These are phyloP conservation scores for Loxodonta africana DNA, from an alignment of 2,113 vertebrate genomes.

Conservation along the genomic window DNA sequence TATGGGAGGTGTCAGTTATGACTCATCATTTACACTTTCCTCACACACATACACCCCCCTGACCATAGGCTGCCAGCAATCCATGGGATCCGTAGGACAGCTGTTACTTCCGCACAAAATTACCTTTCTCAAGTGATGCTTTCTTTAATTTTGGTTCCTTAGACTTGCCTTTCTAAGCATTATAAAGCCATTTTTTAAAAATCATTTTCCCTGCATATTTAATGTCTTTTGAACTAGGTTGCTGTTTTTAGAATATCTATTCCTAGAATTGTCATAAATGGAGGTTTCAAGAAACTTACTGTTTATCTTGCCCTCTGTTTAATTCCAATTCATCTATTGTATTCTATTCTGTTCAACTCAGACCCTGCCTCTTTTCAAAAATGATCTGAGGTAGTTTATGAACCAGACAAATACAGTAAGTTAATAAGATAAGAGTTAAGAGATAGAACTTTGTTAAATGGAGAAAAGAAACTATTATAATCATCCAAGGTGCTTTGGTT, in stretches of 20 bases:
- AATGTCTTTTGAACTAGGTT: not conserved
- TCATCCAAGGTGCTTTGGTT: not conserved
- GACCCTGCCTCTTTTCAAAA: not conserved
- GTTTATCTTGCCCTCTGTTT: not conserved
- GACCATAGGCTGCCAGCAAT: not conserved
- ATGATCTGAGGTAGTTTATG: not conserved
- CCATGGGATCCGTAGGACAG: too few species aligned
- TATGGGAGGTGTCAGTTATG: not conserved
- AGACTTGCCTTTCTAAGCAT: not conserved
- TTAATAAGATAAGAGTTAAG: not conserved
- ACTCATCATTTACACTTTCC: not conserved
- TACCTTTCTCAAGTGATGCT: not conserved
- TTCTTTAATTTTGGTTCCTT: not conserved
- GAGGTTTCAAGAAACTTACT: not conserved
- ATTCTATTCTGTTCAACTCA: not conserved
- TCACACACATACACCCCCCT: not conserved
- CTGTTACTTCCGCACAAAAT: not conserved
- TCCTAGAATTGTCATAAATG: not conserved
- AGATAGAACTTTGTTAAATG: not conserved
- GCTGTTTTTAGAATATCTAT: not conserved
- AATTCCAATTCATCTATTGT: not conserved
- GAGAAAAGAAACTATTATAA: not conserved
- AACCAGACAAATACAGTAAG: not conserved
- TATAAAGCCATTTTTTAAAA: not conserved
- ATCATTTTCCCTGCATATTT: not conserved